Percentiles rank a stretch among this genome's conserved stretches.
phyloP scores from a whole-genome alignment of 2,113 vertebrate genomes.

The Lethenteron camtschaticum region DNA sequence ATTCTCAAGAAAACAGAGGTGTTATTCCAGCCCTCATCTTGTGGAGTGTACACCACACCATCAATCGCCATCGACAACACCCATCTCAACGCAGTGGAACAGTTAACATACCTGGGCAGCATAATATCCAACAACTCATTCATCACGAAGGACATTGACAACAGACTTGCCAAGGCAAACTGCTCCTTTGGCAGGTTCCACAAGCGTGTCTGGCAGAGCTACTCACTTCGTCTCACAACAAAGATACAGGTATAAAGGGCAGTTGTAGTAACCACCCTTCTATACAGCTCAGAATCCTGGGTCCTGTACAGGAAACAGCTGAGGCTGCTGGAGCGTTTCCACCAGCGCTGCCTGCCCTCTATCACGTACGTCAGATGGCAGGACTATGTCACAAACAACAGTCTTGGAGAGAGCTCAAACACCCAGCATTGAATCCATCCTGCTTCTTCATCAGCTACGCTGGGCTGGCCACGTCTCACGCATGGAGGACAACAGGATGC shows the following conservation, averaged over 20 bases:
- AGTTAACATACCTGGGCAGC: too few relatives aligned
- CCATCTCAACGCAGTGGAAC: not conserved
- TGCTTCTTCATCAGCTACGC: not conserved
- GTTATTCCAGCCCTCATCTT: not conserved
- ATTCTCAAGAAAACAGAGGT: not conserved
- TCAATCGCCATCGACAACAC: not conserved
- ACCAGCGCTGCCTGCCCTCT: not conserved
- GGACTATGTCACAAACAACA: slow-evolving; percentile 1
- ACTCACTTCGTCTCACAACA: not conserved
- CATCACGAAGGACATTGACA: too few relatives aligned
- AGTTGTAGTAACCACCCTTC: not conserved
- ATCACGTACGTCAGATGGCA: not conserved
- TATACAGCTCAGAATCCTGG: not conserved
- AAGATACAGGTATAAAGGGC: not conserved
- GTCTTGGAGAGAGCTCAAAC: not conserved
- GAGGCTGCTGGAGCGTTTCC: not conserved
- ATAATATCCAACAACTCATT: too few relatives aligned
- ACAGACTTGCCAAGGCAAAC: too few relatives aligned
- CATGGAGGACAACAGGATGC: not conserved
- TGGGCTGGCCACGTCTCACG: not conserved
- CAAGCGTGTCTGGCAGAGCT: not conserved
- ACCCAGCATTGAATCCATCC: not conserved
- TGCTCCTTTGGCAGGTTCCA: too few relatives aligned
- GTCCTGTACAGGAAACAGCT: not conserved
- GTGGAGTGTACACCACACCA: not conserved